Conservation (phyloP, 2,113 vertebrate species). For the Tonatia bakeri region DNA sequence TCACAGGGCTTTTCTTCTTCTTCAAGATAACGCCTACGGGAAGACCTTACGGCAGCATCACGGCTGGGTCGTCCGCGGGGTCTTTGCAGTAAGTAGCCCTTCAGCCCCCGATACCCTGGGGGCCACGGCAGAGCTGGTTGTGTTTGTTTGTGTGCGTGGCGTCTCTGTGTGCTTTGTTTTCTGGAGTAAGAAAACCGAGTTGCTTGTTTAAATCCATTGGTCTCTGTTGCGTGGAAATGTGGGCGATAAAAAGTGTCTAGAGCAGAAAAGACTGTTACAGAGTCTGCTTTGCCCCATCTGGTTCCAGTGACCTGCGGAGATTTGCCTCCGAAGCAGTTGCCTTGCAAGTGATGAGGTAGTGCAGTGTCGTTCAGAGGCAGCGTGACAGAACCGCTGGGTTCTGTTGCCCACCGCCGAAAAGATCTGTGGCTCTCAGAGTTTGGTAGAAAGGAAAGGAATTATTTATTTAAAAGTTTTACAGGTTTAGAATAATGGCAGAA, state of each 20-base stretch:
- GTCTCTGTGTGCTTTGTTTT: constrained; percentile 20
- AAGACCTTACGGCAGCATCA: constrained; percentile 95
- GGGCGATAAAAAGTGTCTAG: neutral
- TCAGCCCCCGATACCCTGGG: neutral
- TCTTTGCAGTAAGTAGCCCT: constrained; percentile 92
- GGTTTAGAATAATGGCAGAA: no score
- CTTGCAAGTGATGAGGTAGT: neutral
- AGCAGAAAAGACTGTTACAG: neutral
- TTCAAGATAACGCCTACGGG: constrained; percentile 93
- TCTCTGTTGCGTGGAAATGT: neutral
- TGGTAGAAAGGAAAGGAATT: no score
- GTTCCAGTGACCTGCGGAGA: neutral
- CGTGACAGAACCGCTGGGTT: no score
- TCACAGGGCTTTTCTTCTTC: constrained; percentile 20
- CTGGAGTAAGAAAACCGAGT: neutral
- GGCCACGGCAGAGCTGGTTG: neutral
- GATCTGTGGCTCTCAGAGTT: no score
- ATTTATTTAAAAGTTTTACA: no score
- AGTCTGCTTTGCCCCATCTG: neutral
- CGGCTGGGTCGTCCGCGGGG: constrained; percentile 96
- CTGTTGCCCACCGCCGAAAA: no score
- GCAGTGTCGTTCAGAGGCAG: no score
- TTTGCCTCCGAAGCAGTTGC: neutral
- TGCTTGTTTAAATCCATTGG: neutral
- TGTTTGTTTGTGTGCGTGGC: neutral